Evolutionary conservation across 2,888 invertebrate genomes (phyloP).

Genomic region (Tuberolachnus salignus): DNA sequence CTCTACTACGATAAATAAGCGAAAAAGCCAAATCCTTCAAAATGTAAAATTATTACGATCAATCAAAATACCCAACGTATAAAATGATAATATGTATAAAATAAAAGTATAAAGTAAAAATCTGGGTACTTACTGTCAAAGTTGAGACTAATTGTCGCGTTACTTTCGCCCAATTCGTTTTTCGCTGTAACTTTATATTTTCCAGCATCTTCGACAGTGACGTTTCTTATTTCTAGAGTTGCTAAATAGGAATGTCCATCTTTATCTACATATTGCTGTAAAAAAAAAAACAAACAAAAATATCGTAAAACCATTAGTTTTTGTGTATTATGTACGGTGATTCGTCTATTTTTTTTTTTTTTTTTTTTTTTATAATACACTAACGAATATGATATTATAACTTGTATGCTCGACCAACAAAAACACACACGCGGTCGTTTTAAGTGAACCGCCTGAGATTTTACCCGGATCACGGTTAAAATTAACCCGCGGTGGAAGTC

Average conservation of each 20-base stretch:
- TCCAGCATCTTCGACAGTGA: slow-evolving; percentile 95
- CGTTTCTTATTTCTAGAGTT: slow-evolving; percentile 89
- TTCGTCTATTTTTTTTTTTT: too few species aligned
- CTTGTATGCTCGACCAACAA: too few species aligned
- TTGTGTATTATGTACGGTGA: too few species aligned
- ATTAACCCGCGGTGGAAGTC: too few species aligned
- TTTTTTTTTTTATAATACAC: too few species aligned
- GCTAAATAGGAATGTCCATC: slow-evolving; percentile 94
- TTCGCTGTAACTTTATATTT: slow-evolving; percentile 96
- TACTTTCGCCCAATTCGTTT: slow-evolving; percentile 96
- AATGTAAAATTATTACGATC: slow-evolving; percentile 8
- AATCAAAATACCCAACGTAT: slow-evolving; percentile 35
- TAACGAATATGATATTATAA: too few species aligned
- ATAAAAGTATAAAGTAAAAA: slow-evolving; percentile 22
- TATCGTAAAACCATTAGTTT: not conserved
- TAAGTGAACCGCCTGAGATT: too few species aligned
- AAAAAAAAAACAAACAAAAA: slow-evolving; percentile 59
- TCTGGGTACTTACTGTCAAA: slow-evolving; percentile 88
- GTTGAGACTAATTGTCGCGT: slow-evolving; percentile 95
- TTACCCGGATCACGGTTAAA: too few species aligned
- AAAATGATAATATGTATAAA: slow-evolving; percentile 6
- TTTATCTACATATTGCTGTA: slow-evolving; percentile 84
- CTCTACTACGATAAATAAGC: slow-evolving; percentile 44
- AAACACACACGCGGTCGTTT: too few species aligned
- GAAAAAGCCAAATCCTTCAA: slow-evolving; percentile 38